Evolutionary conservation across 2,888 invertebrate species (phyloP), one percentile per base, ranked within the genome.

Genomic region (Agrochola circellaris): DNA sequence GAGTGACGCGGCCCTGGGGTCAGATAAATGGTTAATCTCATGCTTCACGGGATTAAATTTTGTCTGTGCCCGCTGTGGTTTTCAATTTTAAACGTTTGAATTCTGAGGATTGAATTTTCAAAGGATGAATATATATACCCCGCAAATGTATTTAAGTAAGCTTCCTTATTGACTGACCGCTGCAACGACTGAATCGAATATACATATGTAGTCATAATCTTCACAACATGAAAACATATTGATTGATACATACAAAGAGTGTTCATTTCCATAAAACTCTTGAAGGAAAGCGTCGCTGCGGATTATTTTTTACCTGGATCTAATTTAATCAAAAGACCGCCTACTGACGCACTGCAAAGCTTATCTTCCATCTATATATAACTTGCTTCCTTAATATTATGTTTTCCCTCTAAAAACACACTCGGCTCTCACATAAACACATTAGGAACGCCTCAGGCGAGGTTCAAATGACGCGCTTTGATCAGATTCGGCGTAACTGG

Each of bases 11-110:
- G 73, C 84, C 80, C 87, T 4, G 30, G 87, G 87, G 87, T 87
- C 86, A 88, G 86, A 85, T 87, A 88, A 90, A 89, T 86, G 88
- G 88, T 88, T 89, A 84, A 89, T 91, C 88, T 90, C 88, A 87
- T 90, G 77, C 77, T 83, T 83, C 75, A 79, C 75, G 64, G 77
- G 74, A 86, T 86, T 89, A 84, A 84, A 87, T 87, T 86, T 83
- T 69, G 86, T 75, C 66, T 58, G 82, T 75, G 82, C 77, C 68
- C 70, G 76, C 66, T 68, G 84, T 60, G 79, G 84, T 88, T 87
- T 83, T 78, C 71, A 84, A 79, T 80, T 68, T 80, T 84, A 75
- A 82, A 73, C 51, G 58, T 60, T 66, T 75, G 26, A 13, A 73
- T 68, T 66, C 17, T 45, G 56, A n/a, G 15, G 30, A 45, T 64